Evolutionary conservation across 2,888 invertebrate species (phyloP).

Genomic region (Palloptera scutellata): DNA sequence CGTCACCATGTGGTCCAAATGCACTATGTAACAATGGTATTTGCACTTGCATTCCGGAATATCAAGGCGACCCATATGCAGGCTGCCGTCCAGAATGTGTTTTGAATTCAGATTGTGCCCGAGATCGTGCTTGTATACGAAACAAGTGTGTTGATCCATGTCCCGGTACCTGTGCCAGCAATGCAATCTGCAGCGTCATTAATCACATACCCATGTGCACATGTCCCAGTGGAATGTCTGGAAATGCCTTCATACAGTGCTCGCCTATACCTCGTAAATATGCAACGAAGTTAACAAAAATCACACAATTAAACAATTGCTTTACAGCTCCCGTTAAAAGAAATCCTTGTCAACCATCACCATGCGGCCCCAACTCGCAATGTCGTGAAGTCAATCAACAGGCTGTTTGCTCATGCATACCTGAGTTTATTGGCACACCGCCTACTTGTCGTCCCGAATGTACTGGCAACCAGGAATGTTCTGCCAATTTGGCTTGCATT

Average conservation of each 20-base stretch:
- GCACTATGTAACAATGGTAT: slow-evolving; percentile 68
- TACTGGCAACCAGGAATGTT: slow-evolving; percentile 73
- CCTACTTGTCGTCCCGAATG: slow-evolving; percentile 82
- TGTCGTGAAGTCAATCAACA: slow-evolving; percentile 76
- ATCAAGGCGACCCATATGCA: slow-evolving; percentile 78
- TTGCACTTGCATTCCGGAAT: slow-evolving; percentile 67
- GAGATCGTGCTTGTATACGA: slow-evolving; percentile 73
- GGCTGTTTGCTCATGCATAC: slow-evolving; percentile 75
- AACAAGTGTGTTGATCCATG: slow-evolving; percentile 84
- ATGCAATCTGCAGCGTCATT: slow-evolving; percentile 77
- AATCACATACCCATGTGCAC: slow-evolving; percentile 82
- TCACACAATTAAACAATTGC: not conserved
- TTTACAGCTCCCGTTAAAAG: slow-evolving; percentile 55
- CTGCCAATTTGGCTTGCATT: slow-evolving; percentile 72
- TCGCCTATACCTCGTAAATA: slow-evolving; percentile 59
- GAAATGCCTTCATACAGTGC: slow-evolving; percentile 76
- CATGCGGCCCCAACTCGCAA: slow-evolving; percentile 81
- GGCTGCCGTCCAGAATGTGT: slow-evolving; percentile 84
- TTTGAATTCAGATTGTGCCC: slow-evolving; percentile 77
- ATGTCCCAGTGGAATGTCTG: slow-evolving; percentile 74
- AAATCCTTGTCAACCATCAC: slow-evolving; percentile 70
- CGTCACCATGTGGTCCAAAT: slow-evolving; percentile 80
- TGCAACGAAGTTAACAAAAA: not conserved
- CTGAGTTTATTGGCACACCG: slow-evolving; percentile 73
- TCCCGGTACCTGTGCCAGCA: slow-evolving; percentile 78